Conservation (phyloP, 1,140 invertebrate genomes). For the Drosophila varians region DNA sequence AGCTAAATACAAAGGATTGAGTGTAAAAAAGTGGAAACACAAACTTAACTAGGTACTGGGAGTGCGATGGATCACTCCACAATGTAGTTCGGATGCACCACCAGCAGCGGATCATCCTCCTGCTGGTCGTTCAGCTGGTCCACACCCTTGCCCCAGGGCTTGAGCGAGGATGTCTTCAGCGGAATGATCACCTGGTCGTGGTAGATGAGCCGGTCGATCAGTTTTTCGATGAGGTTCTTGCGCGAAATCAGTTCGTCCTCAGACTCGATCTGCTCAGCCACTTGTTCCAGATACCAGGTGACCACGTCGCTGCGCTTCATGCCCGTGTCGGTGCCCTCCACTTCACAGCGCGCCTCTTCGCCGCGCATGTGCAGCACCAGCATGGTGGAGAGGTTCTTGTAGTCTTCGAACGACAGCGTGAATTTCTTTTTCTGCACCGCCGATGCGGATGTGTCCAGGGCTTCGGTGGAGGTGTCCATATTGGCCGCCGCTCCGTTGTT, state of each 20-base stretch:
- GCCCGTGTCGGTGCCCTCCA: conserved; percentile 87
- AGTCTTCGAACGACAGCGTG: conserved; percentile 97
- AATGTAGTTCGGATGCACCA: conserved; percentile 98
- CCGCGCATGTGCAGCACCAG: conserved; percentile 94
- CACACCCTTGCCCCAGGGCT: conserved; percentile 84
- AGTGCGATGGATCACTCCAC: conserved; percentile 85
- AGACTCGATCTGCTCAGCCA: conserved; percentile 93
- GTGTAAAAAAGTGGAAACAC: conserved; percentile 4
- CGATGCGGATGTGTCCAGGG: conserved; percentile 30
- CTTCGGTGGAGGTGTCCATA: conserved; percentile 18
- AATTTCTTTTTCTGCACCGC: conserved; percentile 90
- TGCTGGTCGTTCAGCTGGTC: conserved; percentile 84
- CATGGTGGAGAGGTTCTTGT: conserved; percentile 96
- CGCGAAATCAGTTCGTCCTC: conserved; percentile 96
- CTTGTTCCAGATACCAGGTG: conserved; percentile 97
- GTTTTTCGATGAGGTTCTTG: conserved; percentile 96
- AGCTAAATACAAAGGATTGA: conserved; percentile 19
- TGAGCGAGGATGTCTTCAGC: conserved; percentile 89
- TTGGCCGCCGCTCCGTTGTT: conserved; percentile 75
- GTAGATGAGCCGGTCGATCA: conserved; percentile 96
- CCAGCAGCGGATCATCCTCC: conserved; percentile 93
- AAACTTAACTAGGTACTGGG: neutral
- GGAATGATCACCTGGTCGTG: conserved; percentile 96
- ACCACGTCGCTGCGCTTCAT: conserved; percentile 93
- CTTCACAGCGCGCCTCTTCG: conserved; percentile 89